Conservation (phyloP, 2,113 vertebrate genomes). For the Clarias gariepinus region DNA sequence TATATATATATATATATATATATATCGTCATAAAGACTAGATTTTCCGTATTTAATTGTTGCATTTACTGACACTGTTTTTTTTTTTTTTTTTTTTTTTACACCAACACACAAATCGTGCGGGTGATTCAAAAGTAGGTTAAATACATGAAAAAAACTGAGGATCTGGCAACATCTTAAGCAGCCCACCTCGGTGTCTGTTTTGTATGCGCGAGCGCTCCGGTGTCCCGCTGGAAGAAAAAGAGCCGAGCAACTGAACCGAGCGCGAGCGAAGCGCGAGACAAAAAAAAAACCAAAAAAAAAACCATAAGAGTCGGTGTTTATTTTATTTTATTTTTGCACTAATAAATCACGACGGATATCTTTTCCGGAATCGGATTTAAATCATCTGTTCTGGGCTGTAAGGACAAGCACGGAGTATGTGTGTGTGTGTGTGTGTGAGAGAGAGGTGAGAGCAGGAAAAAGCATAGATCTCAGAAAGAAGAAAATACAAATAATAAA, state of each 20-base stretch:
- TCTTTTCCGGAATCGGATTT: slow-evolving; percentile 1
- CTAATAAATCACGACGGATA: background rate
- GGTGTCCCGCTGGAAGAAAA: slow-evolving; percentile 23
- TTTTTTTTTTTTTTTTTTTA: background rate
- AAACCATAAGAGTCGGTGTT: background rate
- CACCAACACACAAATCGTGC: background rate
- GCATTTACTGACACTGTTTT: background rate
- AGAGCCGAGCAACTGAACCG: background rate
- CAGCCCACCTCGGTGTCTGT: slow-evolving; percentile 1
- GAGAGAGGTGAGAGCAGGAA: background rate
- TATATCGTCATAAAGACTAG: no score
- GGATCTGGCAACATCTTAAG: slow-evolving; percentile 1
- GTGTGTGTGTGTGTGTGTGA: no score
- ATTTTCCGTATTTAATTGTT: background rate
- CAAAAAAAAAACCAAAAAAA: background rate
- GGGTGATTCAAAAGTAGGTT: background rate
- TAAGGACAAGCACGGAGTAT: background rate
- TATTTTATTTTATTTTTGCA: background rate
- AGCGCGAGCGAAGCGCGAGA: background rate
- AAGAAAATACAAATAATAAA: background rate
- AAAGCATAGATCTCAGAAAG: background rate
- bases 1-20: no score
- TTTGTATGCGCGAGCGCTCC: slow-evolving; percentile 29
- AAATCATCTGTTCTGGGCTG: background rate
- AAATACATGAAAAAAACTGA: rapidly evolving